Percentiles rank a stretch among this genome's conserved stretches.
These are phyloP conservation scores for Ochotona curzoniae DNA, from an alignment of 2,113 vertebrate genomes.

Conservation along the genomic window DNA sequence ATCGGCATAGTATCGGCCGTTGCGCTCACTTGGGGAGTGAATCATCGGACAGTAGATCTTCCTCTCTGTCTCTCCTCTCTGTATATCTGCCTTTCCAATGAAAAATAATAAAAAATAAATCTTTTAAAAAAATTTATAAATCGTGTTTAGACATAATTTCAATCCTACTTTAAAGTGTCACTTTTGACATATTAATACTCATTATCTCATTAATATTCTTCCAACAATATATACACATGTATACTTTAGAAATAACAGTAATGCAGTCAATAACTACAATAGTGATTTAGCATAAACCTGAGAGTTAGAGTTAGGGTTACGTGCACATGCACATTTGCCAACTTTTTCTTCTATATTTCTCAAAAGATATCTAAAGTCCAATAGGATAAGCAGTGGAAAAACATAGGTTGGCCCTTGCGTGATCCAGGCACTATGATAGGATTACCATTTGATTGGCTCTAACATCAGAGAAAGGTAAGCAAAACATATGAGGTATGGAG, in stretches of 20 bases:
- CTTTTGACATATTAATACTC: background rate
- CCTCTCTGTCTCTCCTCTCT: too few species aligned
- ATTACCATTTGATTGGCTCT: background rate
- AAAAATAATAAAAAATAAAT: too few species aligned
- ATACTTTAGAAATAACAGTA: background rate
- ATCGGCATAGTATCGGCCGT: too few species aligned
- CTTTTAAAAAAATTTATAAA: background rate
- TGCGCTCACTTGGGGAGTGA: too few species aligned
- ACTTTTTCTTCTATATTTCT: background rate
- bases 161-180: background rate
- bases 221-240: background rate
- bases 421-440: background rate
- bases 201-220: background rate
- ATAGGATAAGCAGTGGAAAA: background rate
- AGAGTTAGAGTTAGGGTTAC: too few species aligned
- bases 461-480: background rate
- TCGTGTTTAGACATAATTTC: background rate
- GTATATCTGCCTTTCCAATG: too few species aligned
- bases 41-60: too few species aligned
- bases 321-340: background rate
- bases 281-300: background rate
- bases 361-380: background rate
- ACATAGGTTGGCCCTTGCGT: background rate
- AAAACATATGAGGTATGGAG: accelerated
- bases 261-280: background rate